phyloP scores from a whole-genome alignment of 2,113 vertebrate species.

The Cheilinus undulatus region DNA sequence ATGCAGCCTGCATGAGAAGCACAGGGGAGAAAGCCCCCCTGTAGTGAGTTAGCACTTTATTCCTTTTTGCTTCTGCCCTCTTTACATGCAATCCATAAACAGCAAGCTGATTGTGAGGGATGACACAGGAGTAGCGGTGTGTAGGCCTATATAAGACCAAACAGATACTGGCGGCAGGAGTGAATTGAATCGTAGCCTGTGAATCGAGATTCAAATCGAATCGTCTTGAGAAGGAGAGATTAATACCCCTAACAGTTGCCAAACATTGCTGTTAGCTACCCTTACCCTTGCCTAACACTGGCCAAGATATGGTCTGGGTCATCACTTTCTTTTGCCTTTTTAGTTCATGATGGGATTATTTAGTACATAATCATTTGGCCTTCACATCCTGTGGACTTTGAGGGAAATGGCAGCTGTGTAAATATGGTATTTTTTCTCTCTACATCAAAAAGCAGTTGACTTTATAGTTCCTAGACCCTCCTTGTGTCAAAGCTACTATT shows the following conservation, averaged over 20 bases:
- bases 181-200: background rate
- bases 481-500: slow-evolving; percentile 11
- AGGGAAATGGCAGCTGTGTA: too few relatives aligned
- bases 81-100: slow-evolving; percentile 39
- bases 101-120: slow-evolving; percentile 25
- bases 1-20: slow-evolving; percentile 64
- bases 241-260: too few relatives aligned
- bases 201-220: too few relatives aligned
- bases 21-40: slow-evolving; percentile 61
- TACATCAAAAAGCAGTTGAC: background rate
- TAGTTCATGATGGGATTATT: too few relatives aligned
- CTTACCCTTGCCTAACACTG: too few relatives aligned
- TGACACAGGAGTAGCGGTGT: slow-evolving; percentile 6
- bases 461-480: background rate
- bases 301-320: too few relatives aligned
- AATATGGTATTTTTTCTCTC: background rate
- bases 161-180: background rate
- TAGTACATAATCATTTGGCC: too few relatives aligned
- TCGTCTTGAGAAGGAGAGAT: too few relatives aligned
- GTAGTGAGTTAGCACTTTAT: slow-evolving; percentile 45
- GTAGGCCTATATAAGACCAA: slow-evolving; percentile 7
- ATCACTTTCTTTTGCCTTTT: too few relatives aligned
- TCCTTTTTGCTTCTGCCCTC: slow-evolving; percentile 55
- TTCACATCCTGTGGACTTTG: too few relatives aligned
- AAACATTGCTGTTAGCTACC: too few relatives aligned